These are phyloP conservation scores for Meandrusa payeni DNA, from an alignment of 2,888 invertebrate genomes.

Conservation along the genomic window DNA sequence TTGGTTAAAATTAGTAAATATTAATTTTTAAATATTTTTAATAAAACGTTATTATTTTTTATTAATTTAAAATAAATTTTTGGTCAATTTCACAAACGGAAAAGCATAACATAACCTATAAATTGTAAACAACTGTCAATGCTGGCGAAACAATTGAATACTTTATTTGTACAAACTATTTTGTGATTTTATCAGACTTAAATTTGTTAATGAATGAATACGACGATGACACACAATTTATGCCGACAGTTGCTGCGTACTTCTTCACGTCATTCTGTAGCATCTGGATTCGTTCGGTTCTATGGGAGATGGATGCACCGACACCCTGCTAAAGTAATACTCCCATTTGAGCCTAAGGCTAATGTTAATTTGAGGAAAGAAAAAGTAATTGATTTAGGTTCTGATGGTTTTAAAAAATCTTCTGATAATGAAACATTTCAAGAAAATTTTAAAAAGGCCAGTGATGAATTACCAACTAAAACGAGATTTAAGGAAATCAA, in stretches of 20 bases:
- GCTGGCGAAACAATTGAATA: no score
- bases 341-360: conserved; percentile 62
- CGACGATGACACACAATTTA: conserved; percentile 15
- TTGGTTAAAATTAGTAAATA: no score
- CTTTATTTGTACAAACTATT: no score
- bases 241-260: conserved; percentile 34
- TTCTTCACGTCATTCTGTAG: conserved; percentile 31
- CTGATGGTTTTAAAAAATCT: conserved; percentile 38
- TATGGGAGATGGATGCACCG: conserved; percentile 77
- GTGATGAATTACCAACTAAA: background rate
- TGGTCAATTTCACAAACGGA: no score
- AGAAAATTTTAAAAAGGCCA: conserved; percentile 2
- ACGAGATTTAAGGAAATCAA: conserved; percentile 47
- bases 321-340: conserved; percentile 69
- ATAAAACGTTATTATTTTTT: no score
- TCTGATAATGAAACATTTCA: conserved; percentile 18
- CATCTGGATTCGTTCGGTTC: conserved; percentile 41
- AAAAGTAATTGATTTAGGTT: conserved; percentile 57
- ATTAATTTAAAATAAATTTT: no score
- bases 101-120: no score
- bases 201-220: no score
- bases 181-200: no score
- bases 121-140: no score
- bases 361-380: conserved; percentile 57
- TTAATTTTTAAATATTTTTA: no score